Base-by-base conservation (phyloP, 2,797 vertebrate genomes). In the Semaprochilodus insignis region DNA sequence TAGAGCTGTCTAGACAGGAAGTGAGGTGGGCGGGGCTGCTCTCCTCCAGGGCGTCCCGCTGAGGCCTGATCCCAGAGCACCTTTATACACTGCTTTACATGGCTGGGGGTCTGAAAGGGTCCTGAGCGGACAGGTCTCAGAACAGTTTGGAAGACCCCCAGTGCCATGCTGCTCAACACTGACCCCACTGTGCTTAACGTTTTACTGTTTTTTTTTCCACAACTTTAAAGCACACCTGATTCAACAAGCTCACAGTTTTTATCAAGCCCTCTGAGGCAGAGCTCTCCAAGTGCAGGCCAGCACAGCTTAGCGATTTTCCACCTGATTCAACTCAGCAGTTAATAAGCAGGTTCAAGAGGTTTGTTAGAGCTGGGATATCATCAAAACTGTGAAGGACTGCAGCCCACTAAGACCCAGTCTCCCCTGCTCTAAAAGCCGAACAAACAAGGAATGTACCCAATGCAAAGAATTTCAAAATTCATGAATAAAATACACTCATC, bases 1-100 rank as follows among this genome's bases (percentile, higher is more conserved):
- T 93, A 90, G 89, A 85, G 85, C 89, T 72, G 92, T 95, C 94
- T 94, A 94, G 93, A 94, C 93, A 93, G 92, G 92, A 94, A 94
- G 90, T 83, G 66, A 86, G 78, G 75, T 83, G 75, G 83, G 75
- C 51, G 51, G 71, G 54, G 74, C 40, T 7, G 36, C 16, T 63
- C 74, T 72, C 78, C 70, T 6, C 74, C 78, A 74, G 78, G 63
- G 63, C 52, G 52, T 69, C 77, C 54, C 21, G 23, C 57, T 55
- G 31, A 77, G 55, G 6, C 13, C 65, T 40, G 70, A 81, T 81
- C 51, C 48, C 79, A 74, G 21, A 74, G 4, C 72, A 55, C 70
- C 57, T 31, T 19, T 21, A 14, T 13, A n/a, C 52, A 48, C 23
- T 27, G 3, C 14, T 51, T 25, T 36, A n/a, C 40, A 7, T 19